A percentile compares a stretch with the other conserved stretches of the same genome.
Conservation (phyloP, 1,140 invertebrate species). For the Artemia franciscana region DNA sequence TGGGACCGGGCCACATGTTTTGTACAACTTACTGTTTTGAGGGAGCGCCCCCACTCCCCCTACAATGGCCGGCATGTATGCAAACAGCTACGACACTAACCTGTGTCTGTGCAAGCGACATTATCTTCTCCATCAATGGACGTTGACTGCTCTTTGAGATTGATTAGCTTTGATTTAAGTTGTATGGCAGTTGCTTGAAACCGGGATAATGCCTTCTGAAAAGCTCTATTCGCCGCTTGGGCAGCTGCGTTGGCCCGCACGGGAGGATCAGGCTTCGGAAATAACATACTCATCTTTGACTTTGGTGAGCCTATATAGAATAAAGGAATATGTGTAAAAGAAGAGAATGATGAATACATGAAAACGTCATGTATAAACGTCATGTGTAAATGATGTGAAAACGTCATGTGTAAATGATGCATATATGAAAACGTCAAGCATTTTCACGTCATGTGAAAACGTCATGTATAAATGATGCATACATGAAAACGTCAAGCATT, state of each 20-base stretch:
- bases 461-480: too few species aligned
- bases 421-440: too few species aligned
- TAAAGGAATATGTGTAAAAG: neutral
- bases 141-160: neutral
- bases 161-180: neutral
- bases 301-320: neutral
- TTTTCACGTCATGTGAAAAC: too few species aligned
- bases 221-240: neutral
- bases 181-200: neutral
- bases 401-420: too few species aligned
- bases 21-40: too few species aligned
- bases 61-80: too few species aligned
- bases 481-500: too few species aligned
- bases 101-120: neutral
- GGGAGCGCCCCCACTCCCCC: too few species aligned
- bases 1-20: too few species aligned
- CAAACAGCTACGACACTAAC: neutral
- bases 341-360: too few species aligned
- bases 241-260: neutral
- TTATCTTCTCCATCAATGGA: neutral
- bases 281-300: neutral
- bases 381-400: too few species aligned
- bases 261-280: neutral
- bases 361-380: too few species aligned
- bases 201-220: neutral